Evolutionary conservation across 2,797 vertebrate genomes (phyloP).

Genomic region (Danio aesculapii): DNA sequence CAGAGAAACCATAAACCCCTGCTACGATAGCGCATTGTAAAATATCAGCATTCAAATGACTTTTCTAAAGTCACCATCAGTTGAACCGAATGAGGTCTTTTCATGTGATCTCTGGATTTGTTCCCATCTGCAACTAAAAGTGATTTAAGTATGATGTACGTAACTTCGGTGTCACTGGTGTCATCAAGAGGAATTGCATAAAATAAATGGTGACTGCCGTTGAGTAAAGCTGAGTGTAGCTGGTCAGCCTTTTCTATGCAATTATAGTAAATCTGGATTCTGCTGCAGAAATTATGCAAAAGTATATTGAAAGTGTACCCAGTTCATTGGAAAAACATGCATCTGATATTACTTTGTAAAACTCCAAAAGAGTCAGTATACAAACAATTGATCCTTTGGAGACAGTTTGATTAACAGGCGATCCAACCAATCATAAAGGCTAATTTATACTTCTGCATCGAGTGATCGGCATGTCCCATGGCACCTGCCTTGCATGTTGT

Average conservation of each 20-base stretch:
- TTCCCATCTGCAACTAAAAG: neutral
- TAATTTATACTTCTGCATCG: no score
- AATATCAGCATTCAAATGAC: conserved; percentile 28
- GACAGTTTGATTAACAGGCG: no score
- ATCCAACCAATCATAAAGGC: no score
- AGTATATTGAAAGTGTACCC: no score
- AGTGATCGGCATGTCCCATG: no score
- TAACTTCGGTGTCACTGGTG: neutral
- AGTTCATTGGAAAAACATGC: no score
- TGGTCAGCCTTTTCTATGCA: neutral
- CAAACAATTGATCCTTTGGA: no score
- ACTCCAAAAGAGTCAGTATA: neutral
- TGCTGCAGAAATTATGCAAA: neutral
- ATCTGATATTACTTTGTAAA: no score
- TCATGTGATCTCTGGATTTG: neutral
- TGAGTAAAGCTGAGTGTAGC: neutral
- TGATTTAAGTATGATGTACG: neutral
- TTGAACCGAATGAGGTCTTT: neutral
- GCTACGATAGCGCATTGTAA: neutral
- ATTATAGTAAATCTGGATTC: neutral
- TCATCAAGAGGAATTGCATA: neutral
- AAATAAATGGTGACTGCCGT: neutral
- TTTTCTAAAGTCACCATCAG: conserved; percentile 5
- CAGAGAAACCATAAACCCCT: conserved; percentile 22
- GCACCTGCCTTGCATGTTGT: no score